Base-by-base conservation (phyloP, 2,113 vertebrate species). In the Ochotona princeps region DNA sequence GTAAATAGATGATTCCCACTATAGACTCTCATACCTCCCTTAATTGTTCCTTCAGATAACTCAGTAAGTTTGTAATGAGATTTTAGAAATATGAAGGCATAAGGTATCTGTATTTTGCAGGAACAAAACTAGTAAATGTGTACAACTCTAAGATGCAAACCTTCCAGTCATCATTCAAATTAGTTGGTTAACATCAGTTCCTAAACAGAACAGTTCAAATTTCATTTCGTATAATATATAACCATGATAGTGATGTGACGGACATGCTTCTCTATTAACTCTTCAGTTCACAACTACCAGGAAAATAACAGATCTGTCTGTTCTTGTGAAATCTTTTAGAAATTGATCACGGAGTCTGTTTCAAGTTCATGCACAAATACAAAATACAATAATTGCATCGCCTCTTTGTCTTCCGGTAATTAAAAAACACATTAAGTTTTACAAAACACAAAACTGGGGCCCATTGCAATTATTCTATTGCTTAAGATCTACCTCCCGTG, bases 1-100 rank as follows among this genome's bases (percentile, higher is more conserved):
- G 38, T 54, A 18, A 47, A 80, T 80, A 93, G 13, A 82, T 35
- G 15, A 61, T 91, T 80, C 18, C 38, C n/a, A 80, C 4, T 61
- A 15, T 4, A 69, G 79, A 0, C 30, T 44, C 14, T 44, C 18
- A 30, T 66, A 65, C 7, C 18, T 63, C 8, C 47, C 23, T 74
- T 81, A 69, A 23, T 76, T 81, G 84, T 89, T 92, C 38, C 25
- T 94, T 82, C 9, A 75, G 61, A 65, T n/a, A 54, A 57, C 10
- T 63, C 25, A 12, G 21, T 73, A 18, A 7, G 12, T 61, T 51
- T n/a, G 44, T 47, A 88, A 78, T 83, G 69, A 35, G 35, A 51
- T 38, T 75, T 15, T 26, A 57, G 54, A 2, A 69, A 70, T 32
- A 69, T 78, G 18, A 61, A 83, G 60, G 15, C 15, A 78, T 25